Percentiles rank a stretch among this genome's conserved stretches.
Evolutionary conservation across 1,140 invertebrate species (phyloP).

Genomic region (Penaeus indicus): DNA sequence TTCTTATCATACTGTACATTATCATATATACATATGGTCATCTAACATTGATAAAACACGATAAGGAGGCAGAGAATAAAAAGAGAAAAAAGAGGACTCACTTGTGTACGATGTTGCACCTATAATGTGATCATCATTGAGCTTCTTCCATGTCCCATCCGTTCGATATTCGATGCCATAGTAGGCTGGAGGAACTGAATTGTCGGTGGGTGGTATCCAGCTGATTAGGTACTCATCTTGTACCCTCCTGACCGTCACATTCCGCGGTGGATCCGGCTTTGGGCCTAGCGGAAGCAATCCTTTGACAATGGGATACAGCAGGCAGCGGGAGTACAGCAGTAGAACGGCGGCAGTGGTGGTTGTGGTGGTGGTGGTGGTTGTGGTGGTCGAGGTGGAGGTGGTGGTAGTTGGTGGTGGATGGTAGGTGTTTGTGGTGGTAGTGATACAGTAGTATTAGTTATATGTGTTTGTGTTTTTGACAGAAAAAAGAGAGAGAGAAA

Average conservation of each 20-base stretch:
- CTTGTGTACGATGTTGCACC: conserved; percentile 89
- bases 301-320: conserved; percentile 64
- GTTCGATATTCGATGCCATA: conserved; percentile 93
- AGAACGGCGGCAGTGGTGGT: conserved; percentile 50
- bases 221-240: conserved; percentile 88
- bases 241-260: conserved; percentile 88
- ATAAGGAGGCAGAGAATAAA: neutral
- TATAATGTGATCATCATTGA: conserved; percentile 88
- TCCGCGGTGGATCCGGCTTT: conserved; percentile 86
- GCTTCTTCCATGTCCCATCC: conserved; percentile 85
- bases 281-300: conserved; percentile 78
- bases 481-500: neutral
- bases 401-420: neutral
- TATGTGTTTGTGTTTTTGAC: conserved; percentile 29
- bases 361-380: conserved; percentile 43
- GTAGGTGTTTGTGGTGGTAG: conserved; percentile 24
- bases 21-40: conserved; percentile 21
- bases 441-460: conserved; percentile 19
- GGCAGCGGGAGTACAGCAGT: conserved; percentile 55
- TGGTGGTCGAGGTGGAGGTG: conserved; percentile 9
- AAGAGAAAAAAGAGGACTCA: conserved; percentile 69
- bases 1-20: neutral
- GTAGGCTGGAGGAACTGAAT: conserved; percentile 79
- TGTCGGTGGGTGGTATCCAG: conserved; percentile 84
- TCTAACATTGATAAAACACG: neutral